These are phyloP conservation scores for Oryzias melastigma DNA, from an alignment of 2,113 vertebrate genomes.

Conservation along the genomic window DNA sequence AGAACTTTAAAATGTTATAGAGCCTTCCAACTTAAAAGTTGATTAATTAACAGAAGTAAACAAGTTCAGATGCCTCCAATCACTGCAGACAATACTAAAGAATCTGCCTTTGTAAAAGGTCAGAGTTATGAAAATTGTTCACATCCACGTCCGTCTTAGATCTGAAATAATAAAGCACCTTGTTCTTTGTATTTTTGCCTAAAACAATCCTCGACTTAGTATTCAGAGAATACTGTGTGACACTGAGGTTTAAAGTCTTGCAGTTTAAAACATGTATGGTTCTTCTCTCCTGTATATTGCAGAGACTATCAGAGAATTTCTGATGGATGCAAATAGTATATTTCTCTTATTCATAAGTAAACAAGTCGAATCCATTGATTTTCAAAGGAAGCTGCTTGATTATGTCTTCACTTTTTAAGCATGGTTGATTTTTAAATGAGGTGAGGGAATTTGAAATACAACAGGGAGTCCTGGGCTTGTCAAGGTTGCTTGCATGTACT, in stretches of 20 bases:
- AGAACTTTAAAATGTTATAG: too few relatives aligned
- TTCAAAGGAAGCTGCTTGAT: constrained; percentile 72
- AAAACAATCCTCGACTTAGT: constrained; percentile 18
- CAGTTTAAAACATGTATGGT: constrained; percentile 58
- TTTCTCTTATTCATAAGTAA: constrained; percentile 76
- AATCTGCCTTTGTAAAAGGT: constrained; percentile 7
- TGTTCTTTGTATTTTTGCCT: background rate
- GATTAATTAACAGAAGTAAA: too few relatives aligned
- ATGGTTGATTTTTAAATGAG: constrained; percentile 73
- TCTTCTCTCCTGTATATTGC: constrained; percentile 43
- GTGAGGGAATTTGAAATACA: constrained; percentile 68
- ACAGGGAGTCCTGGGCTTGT: constrained; percentile 66
- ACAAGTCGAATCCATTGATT: constrained; percentile 74
- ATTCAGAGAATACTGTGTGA: constrained; percentile 25
- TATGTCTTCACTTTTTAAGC: constrained; percentile 75
- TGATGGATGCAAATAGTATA: constrained; percentile 62
- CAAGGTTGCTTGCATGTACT: constrained; percentile 72
- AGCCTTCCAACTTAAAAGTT: too few relatives aligned
- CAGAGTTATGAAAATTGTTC: constrained; percentile 2
- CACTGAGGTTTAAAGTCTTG: constrained; percentile 37
- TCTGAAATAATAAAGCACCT: constrained; percentile 3
- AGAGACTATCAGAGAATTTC: constrained; percentile 48
- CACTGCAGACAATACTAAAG: constrained; percentile 2
- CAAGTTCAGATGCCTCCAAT: background rate
- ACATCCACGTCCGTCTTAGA: background rate